These are phyloP conservation scores for Xanthorhoe spadicearia DNA, from an alignment of 2,888 invertebrate species.

Conservation along the genomic window DNA sequence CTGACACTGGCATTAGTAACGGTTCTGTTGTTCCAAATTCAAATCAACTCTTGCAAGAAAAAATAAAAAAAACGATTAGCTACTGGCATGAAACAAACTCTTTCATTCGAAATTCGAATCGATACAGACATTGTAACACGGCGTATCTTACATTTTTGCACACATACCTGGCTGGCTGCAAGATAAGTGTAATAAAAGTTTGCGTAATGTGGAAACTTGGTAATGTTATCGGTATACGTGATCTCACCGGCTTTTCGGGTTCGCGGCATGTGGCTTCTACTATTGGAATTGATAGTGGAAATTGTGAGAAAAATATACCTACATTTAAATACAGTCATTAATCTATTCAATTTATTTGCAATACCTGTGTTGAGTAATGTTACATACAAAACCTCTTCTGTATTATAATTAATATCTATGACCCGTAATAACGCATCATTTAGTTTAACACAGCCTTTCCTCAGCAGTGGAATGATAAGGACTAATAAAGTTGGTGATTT, in stretches of 20 bases:
- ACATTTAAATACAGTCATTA: no score
- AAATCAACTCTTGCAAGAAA: background rate
- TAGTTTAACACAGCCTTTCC: no score
- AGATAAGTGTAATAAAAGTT: slow-evolving; percentile 84
- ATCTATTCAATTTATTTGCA: no score
- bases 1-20: no score
- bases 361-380: no score
- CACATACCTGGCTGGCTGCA: slow-evolving; percentile 63
- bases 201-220: slow-evolving; percentile 80
- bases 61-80: no score
- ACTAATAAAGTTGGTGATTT: no score
- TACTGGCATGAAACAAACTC: slow-evolving; percentile 4
- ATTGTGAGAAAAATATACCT: no score
- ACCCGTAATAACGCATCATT: no score
- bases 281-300: slow-evolving; percentile 55
- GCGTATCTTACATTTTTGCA: slow-evolving; percentile 65
- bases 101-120: slow-evolving; percentile 42
- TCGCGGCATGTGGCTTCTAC: slow-evolving; percentile 59
- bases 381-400: no score
- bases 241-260: slow-evolving; percentile 78
- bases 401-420: no score
- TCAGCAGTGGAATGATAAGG: no score
- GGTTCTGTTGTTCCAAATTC: background rate
- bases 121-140: slow-evolving; percentile 43
- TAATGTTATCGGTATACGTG: slow-evolving; percentile 84